phyloP scores from a whole-genome alignment of 2,797 vertebrate genomes.

The Sebastolobus altivelis region DNA sequence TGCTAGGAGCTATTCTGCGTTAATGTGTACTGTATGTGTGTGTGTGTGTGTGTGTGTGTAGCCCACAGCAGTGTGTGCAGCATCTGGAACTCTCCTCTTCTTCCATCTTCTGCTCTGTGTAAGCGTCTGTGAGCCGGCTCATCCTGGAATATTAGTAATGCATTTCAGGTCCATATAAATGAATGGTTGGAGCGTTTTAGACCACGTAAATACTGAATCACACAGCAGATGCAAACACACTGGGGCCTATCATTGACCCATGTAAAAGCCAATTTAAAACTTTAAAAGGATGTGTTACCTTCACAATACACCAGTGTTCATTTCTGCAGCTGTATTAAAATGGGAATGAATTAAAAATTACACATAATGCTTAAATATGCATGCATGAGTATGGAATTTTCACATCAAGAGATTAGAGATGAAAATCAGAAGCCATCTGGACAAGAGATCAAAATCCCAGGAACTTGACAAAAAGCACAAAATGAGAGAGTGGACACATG shows the following conservation, averaged over 20 bases:
- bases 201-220: conserved; percentile 33
- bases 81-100: conserved; percentile 12
- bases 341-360: neutral
- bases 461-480: neutral
- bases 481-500: neutral
- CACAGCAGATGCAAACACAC: conserved; percentile 2
- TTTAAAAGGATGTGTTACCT: conserved; percentile 9
- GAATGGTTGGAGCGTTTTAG: conserved; percentile 8
- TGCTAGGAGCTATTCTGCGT: neutral
- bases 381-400: neutral
- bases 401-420: neutral
- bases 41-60: neutral
- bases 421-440: neutral
- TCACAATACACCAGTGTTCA: neutral
- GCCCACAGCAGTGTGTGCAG: conserved; percentile 10
- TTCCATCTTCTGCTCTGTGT: neutral
- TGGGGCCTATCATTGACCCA: neutral
- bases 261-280: conserved; percentile 27
- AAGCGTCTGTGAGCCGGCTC: neutral
- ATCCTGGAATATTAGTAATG: neutral
- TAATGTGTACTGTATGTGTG: neutral
- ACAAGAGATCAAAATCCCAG: neutral
- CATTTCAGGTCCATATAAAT: conserved; percentile 17
- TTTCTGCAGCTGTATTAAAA: neutral
- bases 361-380: conserved; percentile 7